These are phyloP conservation scores for Aporrectodea caliginosa DNA, from an alignment of 1,140 invertebrate species.

Conservation along the genomic window DNA sequence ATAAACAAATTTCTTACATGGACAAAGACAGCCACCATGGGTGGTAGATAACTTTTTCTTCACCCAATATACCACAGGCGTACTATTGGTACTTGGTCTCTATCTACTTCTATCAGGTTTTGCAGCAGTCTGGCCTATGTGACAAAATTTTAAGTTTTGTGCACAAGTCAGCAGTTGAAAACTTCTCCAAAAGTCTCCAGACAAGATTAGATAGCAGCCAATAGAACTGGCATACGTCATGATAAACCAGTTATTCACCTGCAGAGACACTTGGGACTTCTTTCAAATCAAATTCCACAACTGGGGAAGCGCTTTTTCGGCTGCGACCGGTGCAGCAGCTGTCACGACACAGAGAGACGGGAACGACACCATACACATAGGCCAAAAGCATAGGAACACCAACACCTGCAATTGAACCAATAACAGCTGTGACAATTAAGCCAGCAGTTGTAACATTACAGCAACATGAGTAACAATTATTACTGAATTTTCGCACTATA, in stretches of 20 bases:
- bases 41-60: too few species aligned
- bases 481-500: too few species aligned
- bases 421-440: too few species aligned
- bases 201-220: not conserved
- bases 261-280: constrained; percentile 57
- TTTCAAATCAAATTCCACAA: constrained; percentile 75
- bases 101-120: not conserved
- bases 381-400: constrained; percentile 90
- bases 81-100: not conserved
- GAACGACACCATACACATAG: constrained; percentile 96
- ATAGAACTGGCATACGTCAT: constrained; percentile 33
- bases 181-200: not conserved
- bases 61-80: too few species aligned
- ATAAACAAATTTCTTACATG: too few species aligned
- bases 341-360: constrained; percentile 88
- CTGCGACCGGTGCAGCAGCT: constrained; percentile 77
- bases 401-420: constrained; percentile 70
- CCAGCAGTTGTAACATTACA: too few species aligned
- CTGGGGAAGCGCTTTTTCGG: constrained; percentile 64
- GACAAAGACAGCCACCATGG: too few species aligned
- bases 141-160: not conserved
- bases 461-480: too few species aligned
- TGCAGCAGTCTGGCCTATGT: too few species aligned
- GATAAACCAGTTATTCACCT: not conserved
- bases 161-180: not conserved